Evolutionary conservation across 2,888 invertebrate genomes (phyloP).

Genomic region (Eustalomyia histrio): DNA sequence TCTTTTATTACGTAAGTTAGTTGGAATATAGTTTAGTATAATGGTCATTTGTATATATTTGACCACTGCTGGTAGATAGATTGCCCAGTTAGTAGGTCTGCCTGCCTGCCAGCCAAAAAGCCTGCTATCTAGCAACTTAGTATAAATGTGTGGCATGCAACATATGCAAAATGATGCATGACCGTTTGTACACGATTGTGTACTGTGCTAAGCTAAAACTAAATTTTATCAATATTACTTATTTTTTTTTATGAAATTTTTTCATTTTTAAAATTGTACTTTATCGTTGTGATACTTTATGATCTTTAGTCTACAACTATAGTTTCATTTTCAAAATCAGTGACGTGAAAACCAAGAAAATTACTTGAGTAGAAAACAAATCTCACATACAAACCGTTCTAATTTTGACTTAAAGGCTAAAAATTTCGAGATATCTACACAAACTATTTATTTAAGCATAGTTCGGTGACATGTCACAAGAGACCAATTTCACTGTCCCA

Average conservation of each 20-base stretch:
- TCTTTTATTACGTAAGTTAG: conserved; percentile 70
- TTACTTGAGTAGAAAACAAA: not conserved
- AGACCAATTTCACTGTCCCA: too few species aligned
- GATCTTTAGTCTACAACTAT: conserved; percentile 16
- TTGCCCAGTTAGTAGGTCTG: conserved; percentile 64
- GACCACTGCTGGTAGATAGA: conserved; percentile 61
- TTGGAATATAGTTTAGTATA: conserved; percentile 63
- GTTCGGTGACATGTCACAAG: too few species aligned
- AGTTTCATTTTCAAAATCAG: not conserved
- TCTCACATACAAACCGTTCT: too few species aligned
- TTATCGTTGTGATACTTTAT: conserved; percentile 43
- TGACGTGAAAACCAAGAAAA: not conserved
- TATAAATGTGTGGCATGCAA: conserved; percentile 71
- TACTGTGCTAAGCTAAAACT: conserved; percentile 6
- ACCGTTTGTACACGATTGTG: not conserved
- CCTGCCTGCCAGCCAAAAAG: conserved; percentile 52
- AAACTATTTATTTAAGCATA: too few species aligned
- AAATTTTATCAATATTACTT: conserved; percentile 4
- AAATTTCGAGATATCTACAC: too few species aligned
- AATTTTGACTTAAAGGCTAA: too few species aligned
- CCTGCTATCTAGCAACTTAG: conserved; percentile 22
- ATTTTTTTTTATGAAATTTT: conserved; percentile 19
- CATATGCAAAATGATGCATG: conserved; percentile 54
- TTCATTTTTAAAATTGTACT: conserved; percentile 34
- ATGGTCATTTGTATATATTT: conserved; percentile 42